These are phyloP conservation scores for Agelaius tricolor DNA, from an alignment of 2,113 vertebrate species.

Conservation along the genomic window DNA sequence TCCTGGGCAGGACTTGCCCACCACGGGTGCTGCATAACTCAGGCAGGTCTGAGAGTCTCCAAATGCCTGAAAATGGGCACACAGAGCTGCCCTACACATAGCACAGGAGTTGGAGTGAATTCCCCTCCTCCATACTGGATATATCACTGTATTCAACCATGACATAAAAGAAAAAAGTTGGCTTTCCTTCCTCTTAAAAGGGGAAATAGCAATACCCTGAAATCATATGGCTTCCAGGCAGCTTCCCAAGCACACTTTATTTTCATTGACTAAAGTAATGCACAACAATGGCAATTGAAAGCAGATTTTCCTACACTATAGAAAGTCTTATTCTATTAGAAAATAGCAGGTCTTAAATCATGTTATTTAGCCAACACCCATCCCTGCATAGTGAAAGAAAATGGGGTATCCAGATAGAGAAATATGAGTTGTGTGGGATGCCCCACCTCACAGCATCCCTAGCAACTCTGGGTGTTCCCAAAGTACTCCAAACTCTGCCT, in stretches of 20 bases:
- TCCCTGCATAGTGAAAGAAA: neutral
- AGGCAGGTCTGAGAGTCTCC: neutral
- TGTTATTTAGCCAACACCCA: neutral
- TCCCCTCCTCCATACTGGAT: neutral
- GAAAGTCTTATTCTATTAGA: neutral
- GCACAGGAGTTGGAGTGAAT: neutral
- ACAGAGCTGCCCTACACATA: neutral
- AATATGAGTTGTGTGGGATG: neutral
- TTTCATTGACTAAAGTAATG: slow-evolving; percentile 23
- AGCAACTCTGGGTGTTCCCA: neutral
- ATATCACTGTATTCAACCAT: neutral
- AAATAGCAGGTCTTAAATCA: neutral
- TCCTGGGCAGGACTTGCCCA: neutral
- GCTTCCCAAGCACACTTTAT: slow-evolving; percentile 22
- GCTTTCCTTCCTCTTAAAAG: slow-evolving; percentile 32
- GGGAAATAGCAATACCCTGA: neutral
- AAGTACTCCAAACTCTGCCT: neutral
- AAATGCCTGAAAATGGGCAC: neutral
- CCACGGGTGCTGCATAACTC: neutral
- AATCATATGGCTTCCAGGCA: slow-evolving; percentile 17
- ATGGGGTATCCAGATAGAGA: neutral
- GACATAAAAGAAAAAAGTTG: slow-evolving; percentile 40
- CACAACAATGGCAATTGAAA: slow-evolving; percentile 18
- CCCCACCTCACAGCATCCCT: neutral
- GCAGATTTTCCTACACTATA: neutral